phyloP scores from a whole-genome alignment of 2,113 vertebrate genomes.

The Podarcis raffonei region DNA sequence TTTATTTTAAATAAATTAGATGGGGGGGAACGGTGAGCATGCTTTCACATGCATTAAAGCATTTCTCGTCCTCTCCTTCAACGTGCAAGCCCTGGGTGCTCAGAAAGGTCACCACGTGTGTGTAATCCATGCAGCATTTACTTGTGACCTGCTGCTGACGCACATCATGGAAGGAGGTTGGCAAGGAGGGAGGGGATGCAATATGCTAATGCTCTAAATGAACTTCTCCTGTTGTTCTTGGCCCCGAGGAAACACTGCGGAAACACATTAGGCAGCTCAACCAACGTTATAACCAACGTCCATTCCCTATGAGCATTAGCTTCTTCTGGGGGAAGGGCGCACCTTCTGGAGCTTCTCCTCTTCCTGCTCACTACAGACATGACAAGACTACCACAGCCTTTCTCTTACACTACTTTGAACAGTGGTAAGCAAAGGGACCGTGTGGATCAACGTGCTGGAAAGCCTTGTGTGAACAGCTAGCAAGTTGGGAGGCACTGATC shows the following conservation, averaged over 20 bases:
- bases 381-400: no score
- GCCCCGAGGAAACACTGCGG: neutral
- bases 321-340: neutral
- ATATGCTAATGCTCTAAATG: neutral
- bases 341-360: neutral
- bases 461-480: neutral
- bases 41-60: neutral
- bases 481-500: neutral
- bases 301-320: neutral
- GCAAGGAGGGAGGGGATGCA: neutral
- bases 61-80: neutral
- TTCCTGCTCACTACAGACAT: neutral
- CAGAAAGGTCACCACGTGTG: neutral
- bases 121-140: neutral
- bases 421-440: neutral
- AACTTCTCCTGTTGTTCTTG: neutral
- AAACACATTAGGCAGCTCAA: neutral
- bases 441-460: neutral
- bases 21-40: neutral
- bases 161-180: neutral
- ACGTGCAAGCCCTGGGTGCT: neutral
- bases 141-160: neutral
- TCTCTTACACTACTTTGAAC: neutral
- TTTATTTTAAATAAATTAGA: neutral
- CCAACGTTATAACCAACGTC: neutral